Base-by-base conservation (phyloP, 2,797 vertebrate species). In the Loriculus beryllinus region DNA sequence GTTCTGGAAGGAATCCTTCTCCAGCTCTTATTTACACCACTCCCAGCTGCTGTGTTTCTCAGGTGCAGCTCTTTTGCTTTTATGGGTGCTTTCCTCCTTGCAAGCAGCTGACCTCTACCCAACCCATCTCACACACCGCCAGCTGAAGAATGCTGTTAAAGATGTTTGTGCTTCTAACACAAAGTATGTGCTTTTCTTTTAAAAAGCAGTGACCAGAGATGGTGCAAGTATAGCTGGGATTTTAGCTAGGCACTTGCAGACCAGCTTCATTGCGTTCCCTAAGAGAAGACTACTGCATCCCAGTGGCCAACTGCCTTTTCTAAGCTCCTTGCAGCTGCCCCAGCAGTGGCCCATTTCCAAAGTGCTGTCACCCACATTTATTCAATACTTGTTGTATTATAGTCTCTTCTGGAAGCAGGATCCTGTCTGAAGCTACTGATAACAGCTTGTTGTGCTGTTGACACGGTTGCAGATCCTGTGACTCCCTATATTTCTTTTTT, bases 371-470 rank as follows among this genome's bases (percentile, higher is more conserved):
- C 72, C 57, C 65, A 57, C 1, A 0, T 91, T 90, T 93, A 68
- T 90, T 91, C 92, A 89, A 25, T 77, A 25, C 25, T 82, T 67
- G 40, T 19, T 1, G 1, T 4, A 37, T 39, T 13, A 43, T 49
- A 40, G 60, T 40, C 52, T 76, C 83, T 88, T 78, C 79, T 74
- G 88, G 88, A 95, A 93, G 68, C 48, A 57, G 86, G 86, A 75
- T 76, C 68, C 92, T 62, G 42, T 60, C 52, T 85, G 88, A 86
- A 85, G 78, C 56, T 74, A 45, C 90, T 54, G 90, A 68, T 75
- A 94, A 31, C 56, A 94, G 78, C 76, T 88, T 87, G 81, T 57
- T 85, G 79, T 85, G 94, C 84, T 91, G 65, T 71, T 95, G 88
- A 88, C 90, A 89, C 0, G 1, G 35, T 25, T 77, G 68, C 2